Evolutionary conservation across 2,797 vertebrate species (phyloP).

Genomic region (Novumbra hubbsi): DNA sequence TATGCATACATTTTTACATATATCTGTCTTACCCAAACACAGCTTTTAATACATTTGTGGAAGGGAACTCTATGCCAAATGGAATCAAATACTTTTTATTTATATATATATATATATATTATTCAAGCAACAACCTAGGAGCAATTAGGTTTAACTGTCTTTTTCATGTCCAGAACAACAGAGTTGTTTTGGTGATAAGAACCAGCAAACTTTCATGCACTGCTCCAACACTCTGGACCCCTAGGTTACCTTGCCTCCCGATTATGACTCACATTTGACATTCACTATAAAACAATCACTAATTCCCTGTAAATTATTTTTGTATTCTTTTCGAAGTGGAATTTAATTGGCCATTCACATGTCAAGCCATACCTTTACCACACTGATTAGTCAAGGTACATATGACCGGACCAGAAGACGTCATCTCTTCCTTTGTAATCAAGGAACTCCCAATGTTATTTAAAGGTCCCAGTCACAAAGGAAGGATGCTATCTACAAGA

Average conservation of each 20-base stretch:
- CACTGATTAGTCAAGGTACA: conserved; percentile 29
- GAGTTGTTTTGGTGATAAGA: no score
- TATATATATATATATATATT: no score
- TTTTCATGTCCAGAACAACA: no score
- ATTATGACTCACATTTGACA: background rate
- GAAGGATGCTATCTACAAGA: conserved; percentile 44
- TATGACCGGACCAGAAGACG: conserved; percentile 39
- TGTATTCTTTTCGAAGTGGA: background rate
- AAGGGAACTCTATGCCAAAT: no score
- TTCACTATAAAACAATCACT: background rate
- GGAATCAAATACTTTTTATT: no score
- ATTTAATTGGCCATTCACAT: background rate
- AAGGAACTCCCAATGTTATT: conserved; percentile 54
- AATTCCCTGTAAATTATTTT: background rate
- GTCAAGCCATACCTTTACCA: conserved; percentile 20
- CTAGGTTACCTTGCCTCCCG: background rate
- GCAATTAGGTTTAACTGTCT: no score
- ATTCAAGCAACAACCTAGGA: no score
- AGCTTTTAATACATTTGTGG: no score
- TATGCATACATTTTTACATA: no score
- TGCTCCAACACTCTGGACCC: no score
- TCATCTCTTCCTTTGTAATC: conserved; percentile 23
- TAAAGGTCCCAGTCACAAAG: conserved; percentile 52
- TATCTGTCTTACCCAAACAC: no score
- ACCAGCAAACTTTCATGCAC: no score